These are phyloP conservation scores for Alcedo atthis DNA, from an alignment of 2,797 vertebrate species.

Conservation along the genomic window DNA sequence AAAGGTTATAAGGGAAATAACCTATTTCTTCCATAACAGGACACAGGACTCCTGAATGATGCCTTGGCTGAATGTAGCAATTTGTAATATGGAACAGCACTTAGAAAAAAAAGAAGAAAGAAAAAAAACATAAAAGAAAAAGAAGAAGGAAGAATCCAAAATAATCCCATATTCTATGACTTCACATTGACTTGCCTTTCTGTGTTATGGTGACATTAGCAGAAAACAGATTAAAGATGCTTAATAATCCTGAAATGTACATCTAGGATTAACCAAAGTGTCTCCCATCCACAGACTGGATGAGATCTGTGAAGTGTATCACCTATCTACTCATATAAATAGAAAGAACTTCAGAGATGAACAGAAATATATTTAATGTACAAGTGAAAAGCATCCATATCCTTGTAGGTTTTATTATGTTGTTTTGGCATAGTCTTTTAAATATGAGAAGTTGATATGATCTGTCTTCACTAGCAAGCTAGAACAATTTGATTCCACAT, in stretches of 20 bases:
- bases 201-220: background rate
- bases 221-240: background rate
- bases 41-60: background rate
- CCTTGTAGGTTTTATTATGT: background rate
- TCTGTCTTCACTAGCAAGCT: background rate
- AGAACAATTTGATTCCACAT: background rate
- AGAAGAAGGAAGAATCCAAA: background rate
- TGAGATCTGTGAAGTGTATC: background rate
- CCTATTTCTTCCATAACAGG: background rate
- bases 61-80: background rate
- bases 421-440: background rate
- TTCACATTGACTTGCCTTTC: background rate
- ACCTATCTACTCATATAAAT: background rate
- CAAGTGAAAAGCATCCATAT: background rate
- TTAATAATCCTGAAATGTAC: background rate
- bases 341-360: background rate
- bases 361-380: background rate
- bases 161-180: background rate
- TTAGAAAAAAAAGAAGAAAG: too few species aligned
- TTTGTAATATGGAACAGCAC: background rate
- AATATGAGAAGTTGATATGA: background rate
- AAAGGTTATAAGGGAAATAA: slow-evolving; percentile 12
- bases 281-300: background rate
- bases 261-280: background rate
- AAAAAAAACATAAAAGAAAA: too few species aligned